Evolutionary conservation across 2,797 vertebrate species (phyloP).

Genomic region (Scomberomorus guttatus): DNA sequence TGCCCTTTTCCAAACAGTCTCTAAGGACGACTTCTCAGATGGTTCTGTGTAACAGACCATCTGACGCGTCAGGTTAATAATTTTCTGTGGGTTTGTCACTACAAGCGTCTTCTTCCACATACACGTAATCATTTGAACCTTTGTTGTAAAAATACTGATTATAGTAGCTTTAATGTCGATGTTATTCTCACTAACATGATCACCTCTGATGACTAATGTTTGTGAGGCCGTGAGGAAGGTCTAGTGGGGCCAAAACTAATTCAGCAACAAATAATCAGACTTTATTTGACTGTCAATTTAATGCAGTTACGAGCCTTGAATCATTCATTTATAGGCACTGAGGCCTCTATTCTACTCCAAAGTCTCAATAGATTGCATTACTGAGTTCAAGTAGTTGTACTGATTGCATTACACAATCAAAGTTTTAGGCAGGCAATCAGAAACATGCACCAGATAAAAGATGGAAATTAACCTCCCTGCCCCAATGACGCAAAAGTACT

Average conservation of each 20-base stretch:
- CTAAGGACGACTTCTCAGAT: no score
- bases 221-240: slow-evolving; percentile 24
- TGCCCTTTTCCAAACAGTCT: no score
- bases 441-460: slow-evolving; percentile 40
- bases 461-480: slow-evolving; percentile 40
- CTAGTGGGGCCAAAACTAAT: slow-evolving; percentile 23
- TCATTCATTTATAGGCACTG: slow-evolving; percentile 39
- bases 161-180: background rate
- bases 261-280: slow-evolving; percentile 46
- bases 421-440: slow-evolving; percentile 63
- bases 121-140: background rate
- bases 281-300: slow-evolving; percentile 24
- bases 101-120: background rate
- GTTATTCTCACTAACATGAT: slow-evolving; percentile 1
- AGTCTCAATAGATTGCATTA: slow-evolving; percentile 52
- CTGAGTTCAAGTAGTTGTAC: slow-evolving; percentile 48
- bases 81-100: background rate
- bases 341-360: slow-evolving; percentile 24
- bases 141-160: background rate
- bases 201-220: slow-evolving; percentile 23
- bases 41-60: no score
- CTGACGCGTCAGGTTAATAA: no score
- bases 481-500: slow-evolving; percentile 17
- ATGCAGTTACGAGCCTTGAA: slow-evolving; percentile 42
- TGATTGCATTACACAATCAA: slow-evolving; percentile 65